Base-by-base conservation (phyloP, 2,888 invertebrate genomes). In the Harmothoe impar region DNA sequence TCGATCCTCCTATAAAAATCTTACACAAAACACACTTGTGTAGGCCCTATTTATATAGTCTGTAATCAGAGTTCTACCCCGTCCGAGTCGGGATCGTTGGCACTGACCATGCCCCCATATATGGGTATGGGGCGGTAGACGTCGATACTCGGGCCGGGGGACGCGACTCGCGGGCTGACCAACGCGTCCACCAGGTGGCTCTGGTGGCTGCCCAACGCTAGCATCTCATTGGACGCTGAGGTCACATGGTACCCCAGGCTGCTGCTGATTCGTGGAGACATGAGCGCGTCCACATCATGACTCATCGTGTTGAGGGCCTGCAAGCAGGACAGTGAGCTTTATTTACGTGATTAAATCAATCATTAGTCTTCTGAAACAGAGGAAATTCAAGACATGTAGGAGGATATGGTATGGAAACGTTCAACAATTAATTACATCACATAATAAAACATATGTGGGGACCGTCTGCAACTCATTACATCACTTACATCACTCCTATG, bases 221-320 rank as follows among this genome's bases (percentile, higher is more conserved):
- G 56, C 25, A 17, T 25, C 10, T 86, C 52, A 86, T 86, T 86
- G 56, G 86, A 3, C 29, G n/a, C 1, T 54, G 86, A 54, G 25
- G 29, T 54, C 86, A 86, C 52, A 29, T 86, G 86, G 25, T 17
- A n/a, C 17, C 15, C 54, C 86, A 86, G 25, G 25, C 33, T 29
- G 29, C 17, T 56, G 29, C 33, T 86, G 29, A 86, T 86, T 56
- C 86, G 52, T 54, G 86, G 86, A 56, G 86, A 86, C 54, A 86
- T 86, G 3, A 86, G 25, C 1, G 86, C 52, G n/a, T 86, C 86
- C 0, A 86, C 33, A 25, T 52, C 31, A 7, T 12, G 29, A 29
- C 86, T 86, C 86, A 86, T 86, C 0, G 52, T 29, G 15, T 54
- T 54, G 15, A 86, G 51, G 29, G 86, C 86, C 86, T 86, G 54